A percentile compares a stretch with the other conserved stretches of the same genome.
phyloP scores from a whole-genome alignment of 2,113 vertebrate genomes.

The Melanostigma gelatinosum region DNA sequence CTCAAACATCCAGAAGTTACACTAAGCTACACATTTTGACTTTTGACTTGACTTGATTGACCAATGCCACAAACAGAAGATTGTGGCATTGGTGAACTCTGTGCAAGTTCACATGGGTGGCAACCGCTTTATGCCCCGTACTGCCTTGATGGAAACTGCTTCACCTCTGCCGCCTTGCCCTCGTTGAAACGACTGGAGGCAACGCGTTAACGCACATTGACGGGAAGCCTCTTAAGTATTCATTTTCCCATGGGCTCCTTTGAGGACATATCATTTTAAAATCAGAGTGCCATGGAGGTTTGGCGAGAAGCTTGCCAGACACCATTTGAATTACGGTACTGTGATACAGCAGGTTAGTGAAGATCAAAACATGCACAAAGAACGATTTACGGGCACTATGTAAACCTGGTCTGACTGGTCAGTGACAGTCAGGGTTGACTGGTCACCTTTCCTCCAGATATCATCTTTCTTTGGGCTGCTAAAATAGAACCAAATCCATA shows the following conservation, averaged over 20 bases:
- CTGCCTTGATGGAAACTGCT: not conserved
- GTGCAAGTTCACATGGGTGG: not conserved
- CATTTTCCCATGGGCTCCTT: not conserved
- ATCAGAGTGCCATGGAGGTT: not conserved
- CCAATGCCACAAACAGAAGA: not conserved
- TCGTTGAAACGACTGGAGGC: not conserved
- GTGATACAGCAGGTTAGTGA: not conserved
- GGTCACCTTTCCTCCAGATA: constrained; percentile 56
- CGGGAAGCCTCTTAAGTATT: not conserved
- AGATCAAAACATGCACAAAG: constrained; percentile 9
- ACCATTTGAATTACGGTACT: not conserved
- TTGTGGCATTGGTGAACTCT: too few relatives aligned
- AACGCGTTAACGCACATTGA: not conserved
- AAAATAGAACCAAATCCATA: constrained; percentile 50
- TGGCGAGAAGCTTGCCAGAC: not conserved
- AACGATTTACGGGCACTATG: constrained; percentile 9
- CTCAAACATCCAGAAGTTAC: not conserved
- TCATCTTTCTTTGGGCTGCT: constrained; percentile 45
- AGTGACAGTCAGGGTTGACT: not conserved
- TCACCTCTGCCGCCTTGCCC: not conserved
- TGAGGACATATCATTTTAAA: not conserved
- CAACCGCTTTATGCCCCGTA: not conserved
- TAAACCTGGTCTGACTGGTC: not conserved
- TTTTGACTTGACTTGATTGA: not conserved
- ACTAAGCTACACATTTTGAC: not conserved